A percentile compares a stretch with the other conserved stretches of the same genome.
Evolutionary conservation across 2,888 invertebrate species (phyloP).

Genomic region (Kuschelorhynchus macadamiae): DNA sequence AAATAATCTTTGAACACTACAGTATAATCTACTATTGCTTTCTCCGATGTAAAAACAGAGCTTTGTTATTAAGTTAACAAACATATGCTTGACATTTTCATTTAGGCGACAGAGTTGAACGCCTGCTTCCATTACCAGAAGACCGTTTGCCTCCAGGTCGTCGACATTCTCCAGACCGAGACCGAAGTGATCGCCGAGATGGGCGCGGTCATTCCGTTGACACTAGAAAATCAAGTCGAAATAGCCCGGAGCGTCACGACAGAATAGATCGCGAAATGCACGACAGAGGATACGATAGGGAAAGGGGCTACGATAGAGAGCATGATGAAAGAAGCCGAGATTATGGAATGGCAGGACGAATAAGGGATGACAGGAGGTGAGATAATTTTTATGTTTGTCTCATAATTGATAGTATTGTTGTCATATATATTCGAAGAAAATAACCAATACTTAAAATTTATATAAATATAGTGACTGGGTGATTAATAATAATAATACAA

Average conservation of each 20-base stretch:
- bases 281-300: constrained; percentile 59
- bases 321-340: constrained; percentile 64
- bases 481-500: too few relatives aligned
- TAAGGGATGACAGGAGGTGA: constrained; percentile 62
- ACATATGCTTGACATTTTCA: too few relatives aligned
- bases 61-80: too few relatives aligned
- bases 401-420: too few relatives aligned
- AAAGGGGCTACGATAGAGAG: constrained; percentile 56
- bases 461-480: too few relatives aligned
- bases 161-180: constrained; percentile 68
- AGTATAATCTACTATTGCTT: too few relatives aligned
- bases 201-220: constrained; percentile 42
- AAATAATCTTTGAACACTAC: too few relatives aligned
- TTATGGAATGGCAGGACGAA: constrained; percentile 59
- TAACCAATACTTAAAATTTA: too few relatives aligned
- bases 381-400: too few relatives aligned
- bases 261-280: constrained; percentile 53
- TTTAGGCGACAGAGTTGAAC: constrained; percentile 71
- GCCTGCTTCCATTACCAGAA: constrained; percentile 75
- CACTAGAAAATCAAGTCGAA: constrained; percentile 48
- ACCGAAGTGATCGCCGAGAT: constrained; percentile 56
- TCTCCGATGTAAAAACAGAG: too few relatives aligned
- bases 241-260: constrained; percentile 55
- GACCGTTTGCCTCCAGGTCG: constrained; percentile 72
- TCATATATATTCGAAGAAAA: too few relatives aligned